A percentile compares a stretch with the other conserved stretches of the same genome.
Conservation (phyloP, 2,113 vertebrate genomes). For the Dunckerocampus dactyliophorus region DNA sequence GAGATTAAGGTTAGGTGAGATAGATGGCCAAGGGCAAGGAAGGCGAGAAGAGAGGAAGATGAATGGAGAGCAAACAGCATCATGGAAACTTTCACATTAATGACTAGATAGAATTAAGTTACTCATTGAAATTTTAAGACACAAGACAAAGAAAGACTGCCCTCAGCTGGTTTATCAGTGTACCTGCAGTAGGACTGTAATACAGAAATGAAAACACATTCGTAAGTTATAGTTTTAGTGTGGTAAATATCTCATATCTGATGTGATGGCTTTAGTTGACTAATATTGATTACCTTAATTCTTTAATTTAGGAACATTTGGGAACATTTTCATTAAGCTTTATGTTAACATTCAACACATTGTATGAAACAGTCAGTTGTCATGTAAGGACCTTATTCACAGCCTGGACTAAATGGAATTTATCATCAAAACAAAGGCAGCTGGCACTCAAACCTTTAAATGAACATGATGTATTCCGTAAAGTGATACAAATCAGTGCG, state of each 20-base stretch:
- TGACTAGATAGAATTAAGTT: not conserved
- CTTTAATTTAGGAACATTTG: not conserved
- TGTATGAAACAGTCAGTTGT: not conserved
- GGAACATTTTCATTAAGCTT: not conserved
- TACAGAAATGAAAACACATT: no score
- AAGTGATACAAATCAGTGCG: not conserved
- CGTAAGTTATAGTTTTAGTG: no score
- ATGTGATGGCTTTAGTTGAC: no score
- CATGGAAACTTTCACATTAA: no score
- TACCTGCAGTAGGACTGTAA: not conserved
- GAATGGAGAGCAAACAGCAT: not conserved
- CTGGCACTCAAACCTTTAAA: not conserved
- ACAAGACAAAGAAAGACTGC: slow-evolving; percentile 23
- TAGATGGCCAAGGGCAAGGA: not conserved
- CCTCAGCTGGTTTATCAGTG: slow-evolving; percentile 27
- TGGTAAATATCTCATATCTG: no score
- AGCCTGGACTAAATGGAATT: not conserved
- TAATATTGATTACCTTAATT: not conserved
- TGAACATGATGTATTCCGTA: not conserved
- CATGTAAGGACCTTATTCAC: not conserved
- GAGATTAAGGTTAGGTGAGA: not conserved
- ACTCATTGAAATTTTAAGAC: not conserved
- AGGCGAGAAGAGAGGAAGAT: not conserved
- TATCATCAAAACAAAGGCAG: not conserved
- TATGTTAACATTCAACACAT: not conserved